Base-by-base conservation (phyloP, 2,113 vertebrate genomes). In the Zapornia atra region DNA sequence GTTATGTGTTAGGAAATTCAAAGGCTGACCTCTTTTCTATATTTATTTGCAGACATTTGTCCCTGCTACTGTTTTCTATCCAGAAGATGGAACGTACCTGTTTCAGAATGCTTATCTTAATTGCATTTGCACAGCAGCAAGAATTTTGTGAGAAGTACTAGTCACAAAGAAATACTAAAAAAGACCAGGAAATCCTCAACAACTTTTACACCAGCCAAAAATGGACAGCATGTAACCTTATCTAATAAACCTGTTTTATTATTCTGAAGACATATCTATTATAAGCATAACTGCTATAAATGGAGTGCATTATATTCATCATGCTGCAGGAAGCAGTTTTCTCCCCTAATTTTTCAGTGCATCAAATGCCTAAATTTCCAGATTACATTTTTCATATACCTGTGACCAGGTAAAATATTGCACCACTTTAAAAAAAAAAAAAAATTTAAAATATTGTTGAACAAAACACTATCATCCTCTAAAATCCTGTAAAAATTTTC, bases 191-290 rank as follows among this genome's bases (percentile, higher is more conserved):
- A 97, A 96, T 93, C 76, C 61, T 94, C 87, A 24, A 94, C 73
- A 96, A 87, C 51, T 82, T 94, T 86, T 88, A 95, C 84, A 93
- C 44, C 71, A 96, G 71, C 28, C 90, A 93, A 93, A 96, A 93
- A 75, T 61, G 73, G 85, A 91, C 90, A 96, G 87, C 90, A 82
- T 79, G 73, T 93, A 97, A 85, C 82, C 97, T 92, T 79, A 85
- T 90, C 96, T 95, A 89, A 93, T 91, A 97, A 96, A 90, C 60
- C 79, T 95, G 28, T 82, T 97, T 83, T 92, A 80, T 88, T 94
- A 90, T 94, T 94, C 90, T 83, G 80, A 84, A 59, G 61, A 71
- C 4, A 26, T 53, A 38, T 31, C 29, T 83, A 38, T 56, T 86
- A 86, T 29, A 64, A 64, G 69, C 9, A 48, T 20, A 81, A 68